These are phyloP conservation scores for Fragum whitleyi DNA, from an alignment of 2,888 invertebrate genomes.

Conservation along the genomic window DNA sequence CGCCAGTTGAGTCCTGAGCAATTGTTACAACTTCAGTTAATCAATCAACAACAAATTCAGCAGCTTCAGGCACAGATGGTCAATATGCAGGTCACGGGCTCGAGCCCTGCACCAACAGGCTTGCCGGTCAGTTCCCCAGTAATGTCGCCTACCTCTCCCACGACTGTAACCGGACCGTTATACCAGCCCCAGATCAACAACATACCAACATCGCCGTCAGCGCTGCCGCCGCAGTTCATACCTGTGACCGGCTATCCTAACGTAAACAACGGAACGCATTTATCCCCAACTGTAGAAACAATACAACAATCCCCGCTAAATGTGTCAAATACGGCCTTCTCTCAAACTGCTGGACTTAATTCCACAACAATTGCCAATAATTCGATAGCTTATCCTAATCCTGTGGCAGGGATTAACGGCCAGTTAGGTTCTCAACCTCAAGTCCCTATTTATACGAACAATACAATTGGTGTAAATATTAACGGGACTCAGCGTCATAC, in stretches of 20 bases:
- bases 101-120: background rate
- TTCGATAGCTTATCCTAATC: slow-evolving; percentile 57
- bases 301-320: background rate
- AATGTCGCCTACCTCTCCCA: slow-evolving; percentile 11
- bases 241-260: background rate
- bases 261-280: background rate
- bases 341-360: slow-evolving; percentile 13
- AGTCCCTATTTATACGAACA: slow-evolving; percentile 27
- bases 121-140: background rate
- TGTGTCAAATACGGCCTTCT: slow-evolving; percentile 10
- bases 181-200: background rate
- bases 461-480: slow-evolving; percentile 24
- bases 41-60: slow-evolving; percentile 66
- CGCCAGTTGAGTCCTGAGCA: slow-evolving; percentile 51
- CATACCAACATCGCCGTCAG: slow-evolving; percentile 8
- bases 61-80: slow-evolving; percentile 62
- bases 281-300: slow-evolving; percentile 3
- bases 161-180: slow-evolving; percentile 8
- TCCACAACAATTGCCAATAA: slow-evolving; percentile 29
- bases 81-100: slow-evolving; percentile 40
- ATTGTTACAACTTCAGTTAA: slow-evolving; percentile 49
- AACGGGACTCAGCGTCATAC: slow-evolving; percentile 33
- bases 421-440: slow-evolving; percentile 48
- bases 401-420: slow-evolving; percentile 45
- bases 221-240: slow-evolving; percentile 2